phyloP scores from a whole-genome alignment of 1,140 invertebrate genomes.

The Notospermus geniculatus region DNA sequence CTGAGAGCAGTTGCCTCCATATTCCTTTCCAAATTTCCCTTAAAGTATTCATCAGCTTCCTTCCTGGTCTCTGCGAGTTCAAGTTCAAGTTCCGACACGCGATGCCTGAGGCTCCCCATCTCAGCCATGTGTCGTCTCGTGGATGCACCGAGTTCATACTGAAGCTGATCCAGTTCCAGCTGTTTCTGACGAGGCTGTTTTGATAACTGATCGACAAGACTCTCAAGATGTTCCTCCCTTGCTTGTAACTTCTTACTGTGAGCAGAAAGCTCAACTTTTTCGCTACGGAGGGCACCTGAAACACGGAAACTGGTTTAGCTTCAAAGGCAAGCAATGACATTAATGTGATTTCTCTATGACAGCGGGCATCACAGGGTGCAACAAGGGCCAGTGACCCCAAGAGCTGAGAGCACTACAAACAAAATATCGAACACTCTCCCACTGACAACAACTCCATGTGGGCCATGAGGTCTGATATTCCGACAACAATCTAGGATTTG shows the following conservation, averaged over 20 bases:
- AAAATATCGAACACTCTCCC: too few relatives aligned
- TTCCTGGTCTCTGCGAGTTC: constrained; percentile 47
- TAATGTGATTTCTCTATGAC: too few relatives aligned
- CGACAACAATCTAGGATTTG: too few relatives aligned
- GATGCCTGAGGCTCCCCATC: constrained; percentile 35
- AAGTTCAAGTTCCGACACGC: constrained; percentile 43
- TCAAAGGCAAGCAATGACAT: too few relatives aligned
- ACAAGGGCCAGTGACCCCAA: too few relatives aligned
- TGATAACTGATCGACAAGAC: constrained; percentile 29
- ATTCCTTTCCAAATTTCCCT: constrained; percentile 47
- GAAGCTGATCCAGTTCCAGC: constrained; percentile 47
- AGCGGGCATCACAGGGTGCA: too few relatives aligned
- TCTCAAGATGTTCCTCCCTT: constrained; percentile 41
- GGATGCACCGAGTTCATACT: constrained; percentile 44
- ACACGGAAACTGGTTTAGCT: constrained; percentile 1
- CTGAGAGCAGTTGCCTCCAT: constrained; percentile 45
- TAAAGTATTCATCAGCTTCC: constrained; percentile 55
- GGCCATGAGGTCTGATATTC: too few relatives aligned
- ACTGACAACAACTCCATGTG: too few relatives aligned
- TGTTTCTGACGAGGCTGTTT: constrained; percentile 48
- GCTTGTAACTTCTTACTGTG: constrained; percentile 51
- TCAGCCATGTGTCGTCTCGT: constrained; percentile 40
- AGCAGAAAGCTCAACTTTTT: constrained; percentile 50
- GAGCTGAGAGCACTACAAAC: too few relatives aligned
- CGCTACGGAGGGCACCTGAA: constrained; percentile 39